These are phyloP conservation scores for Drosophila asahinai DNA, from an alignment of 1,140 invertebrate genomes.

Conservation along the genomic window DNA sequence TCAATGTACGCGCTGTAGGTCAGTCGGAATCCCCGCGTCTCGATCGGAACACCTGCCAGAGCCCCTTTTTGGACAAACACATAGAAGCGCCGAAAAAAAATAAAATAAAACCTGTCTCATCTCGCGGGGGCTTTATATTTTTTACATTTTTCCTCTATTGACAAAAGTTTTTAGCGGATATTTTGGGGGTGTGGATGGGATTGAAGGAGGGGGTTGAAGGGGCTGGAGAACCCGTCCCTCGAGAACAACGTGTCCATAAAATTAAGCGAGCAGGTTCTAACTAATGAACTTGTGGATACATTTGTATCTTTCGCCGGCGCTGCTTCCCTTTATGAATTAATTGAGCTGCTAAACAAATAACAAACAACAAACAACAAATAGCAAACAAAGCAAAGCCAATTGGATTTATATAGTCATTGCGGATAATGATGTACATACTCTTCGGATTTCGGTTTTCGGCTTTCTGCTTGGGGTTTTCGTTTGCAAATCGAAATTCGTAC, in stretches of 20 bases:
- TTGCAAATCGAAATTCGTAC: conserved; percentile 40
- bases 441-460: neutral
- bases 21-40: conserved; percentile 19
- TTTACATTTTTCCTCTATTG: conserved; percentile 46
- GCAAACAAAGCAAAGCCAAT: conserved; percentile 16
- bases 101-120: conserved; percentile 9
- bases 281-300: conserved; percentile 30
- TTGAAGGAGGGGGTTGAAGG: no score
- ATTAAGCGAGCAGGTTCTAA: conserved; percentile 37
- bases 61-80: conserved; percentile 18
- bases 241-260: conserved; percentile 52
- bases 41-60: neutral
- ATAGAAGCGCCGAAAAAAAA: conserved; percentile 9
- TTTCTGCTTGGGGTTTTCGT: neutral
- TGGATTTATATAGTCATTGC: conserved; percentile 18
- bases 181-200: neutral
- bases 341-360: conserved; percentile 32
- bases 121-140: conserved; percentile 7
- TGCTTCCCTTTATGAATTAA: conserved; percentile 46
- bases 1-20: conserved; percentile 78
- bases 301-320: conserved; percentile 15
- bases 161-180: conserved; percentile 59
- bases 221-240: conserved; percentile 7
- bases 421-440: conserved; percentile 22
- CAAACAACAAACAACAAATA: conserved; percentile 9